Evolutionary conservation across 2,797 vertebrate genomes (phyloP).

Genomic region (Lepus townsendii): DNA sequence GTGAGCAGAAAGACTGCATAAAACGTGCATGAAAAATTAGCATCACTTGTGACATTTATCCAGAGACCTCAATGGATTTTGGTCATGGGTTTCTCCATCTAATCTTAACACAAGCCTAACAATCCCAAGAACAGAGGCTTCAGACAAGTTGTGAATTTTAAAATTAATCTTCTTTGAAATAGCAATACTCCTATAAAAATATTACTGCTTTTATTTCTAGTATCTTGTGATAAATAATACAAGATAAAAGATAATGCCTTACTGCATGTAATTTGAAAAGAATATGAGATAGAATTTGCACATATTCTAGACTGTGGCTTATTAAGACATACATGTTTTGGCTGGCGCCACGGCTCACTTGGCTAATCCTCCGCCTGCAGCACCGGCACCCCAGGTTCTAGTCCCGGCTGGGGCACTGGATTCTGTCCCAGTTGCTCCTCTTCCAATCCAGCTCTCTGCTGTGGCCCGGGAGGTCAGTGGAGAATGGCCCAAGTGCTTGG

Average conservation of each 20-base stretch:
- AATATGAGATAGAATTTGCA: background rate
- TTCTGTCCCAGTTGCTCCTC: too few species aligned
- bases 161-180: slow-evolving; percentile 41
- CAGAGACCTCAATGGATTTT: background rate
- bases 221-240: slow-evolving; percentile 10
- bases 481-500: too few species aligned
- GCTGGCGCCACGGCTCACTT: too few species aligned
- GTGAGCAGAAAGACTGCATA: background rate
- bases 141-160: slow-evolving; percentile 44
- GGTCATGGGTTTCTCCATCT: background rate
- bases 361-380: too few species aligned
- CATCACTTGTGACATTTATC: background rate
- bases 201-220: slow-evolving; percentile 16
- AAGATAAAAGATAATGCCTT: slow-evolving; percentile 18
- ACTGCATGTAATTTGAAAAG: background rate
- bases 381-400: too few species aligned
- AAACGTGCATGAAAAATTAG: background rate
- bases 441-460: too few species aligned
- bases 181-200: background rate
- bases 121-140: slow-evolving; percentile 33
- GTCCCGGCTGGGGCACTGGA: too few species aligned
- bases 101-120: slow-evolving; percentile 19
- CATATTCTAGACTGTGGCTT: background rate
- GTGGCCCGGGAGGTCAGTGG: too few species aligned
- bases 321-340: background rate